Conservation (phyloP, 37 sponge, comb jelly and placozoan genomes). For the Cliona cf. orientalis region DNA sequence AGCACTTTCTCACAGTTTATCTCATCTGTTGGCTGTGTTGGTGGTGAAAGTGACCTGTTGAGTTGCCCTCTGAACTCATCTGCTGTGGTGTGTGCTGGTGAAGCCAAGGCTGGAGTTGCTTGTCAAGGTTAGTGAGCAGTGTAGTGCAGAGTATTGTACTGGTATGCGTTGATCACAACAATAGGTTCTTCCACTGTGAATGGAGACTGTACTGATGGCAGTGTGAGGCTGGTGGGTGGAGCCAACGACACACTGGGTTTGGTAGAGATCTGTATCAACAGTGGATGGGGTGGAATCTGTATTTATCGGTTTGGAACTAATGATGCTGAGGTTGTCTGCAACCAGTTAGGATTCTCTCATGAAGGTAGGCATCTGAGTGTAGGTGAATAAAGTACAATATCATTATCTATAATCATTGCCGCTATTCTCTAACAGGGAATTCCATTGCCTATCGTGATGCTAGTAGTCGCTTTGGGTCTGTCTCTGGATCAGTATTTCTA, state of each 20-base stretch:
- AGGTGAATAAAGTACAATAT: not conserved
- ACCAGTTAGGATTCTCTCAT: conserved; percentile 34
- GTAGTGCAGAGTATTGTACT: not conserved
- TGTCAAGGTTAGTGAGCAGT: conserved; percentile 22
- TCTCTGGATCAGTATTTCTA: no score
- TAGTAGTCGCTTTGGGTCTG: no score
- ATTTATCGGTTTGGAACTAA: conserved; percentile 42
- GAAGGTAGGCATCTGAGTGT: no score
- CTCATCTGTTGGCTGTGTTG: conserved; percentile 14
- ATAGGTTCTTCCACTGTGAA: not conserved
- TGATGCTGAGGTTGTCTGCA: conserved; percentile 56
- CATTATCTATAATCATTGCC: no score
- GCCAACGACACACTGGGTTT: not conserved
- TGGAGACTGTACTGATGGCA: conserved; percentile 23
- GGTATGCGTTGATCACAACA: no score
- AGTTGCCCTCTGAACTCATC: not conserved
- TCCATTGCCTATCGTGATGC: no score
- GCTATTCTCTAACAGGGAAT: no score
- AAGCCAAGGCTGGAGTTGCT: conserved; percentile 11
- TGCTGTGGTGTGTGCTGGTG: not conserved
- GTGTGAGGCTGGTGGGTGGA: conserved; percentile 36
- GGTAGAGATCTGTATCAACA: conserved; percentile 52
- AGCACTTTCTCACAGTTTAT: no score
- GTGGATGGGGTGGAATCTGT: conserved; percentile 63
- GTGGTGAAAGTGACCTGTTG: conserved; percentile 2